Base-by-base conservation (phyloP, 2,888 invertebrate genomes). In the Polietes domitor region DNA sequence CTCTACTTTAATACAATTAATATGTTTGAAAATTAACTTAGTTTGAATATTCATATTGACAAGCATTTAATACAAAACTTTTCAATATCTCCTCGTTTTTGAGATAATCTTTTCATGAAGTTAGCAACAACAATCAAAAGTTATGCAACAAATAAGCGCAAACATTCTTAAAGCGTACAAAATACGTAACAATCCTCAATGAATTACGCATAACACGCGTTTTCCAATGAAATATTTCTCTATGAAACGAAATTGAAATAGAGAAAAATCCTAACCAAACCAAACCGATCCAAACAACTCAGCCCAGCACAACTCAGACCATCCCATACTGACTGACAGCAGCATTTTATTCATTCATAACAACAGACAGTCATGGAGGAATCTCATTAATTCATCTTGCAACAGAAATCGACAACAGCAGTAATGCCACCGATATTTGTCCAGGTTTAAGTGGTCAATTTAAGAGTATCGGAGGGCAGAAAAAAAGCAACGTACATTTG, bases 151-250 rank as follows among this genome's bases (percentile, higher is more conserved):
- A 68, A 77, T 68, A 80, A 80, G 75, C 83, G 83, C 71, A 83
- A 68, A 75, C 80, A 83, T 83, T 83, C 80, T 63, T 78, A 37
- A 53, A 58, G 75, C 74, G 71, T 58, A 72, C 41, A n/a, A 75
- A 77, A 80, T 77, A 76, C 70, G 58, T n/a, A 32, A 70, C 58
- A 78, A 50, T 65, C 77, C 74, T 80, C 80, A 83, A 83, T 80
- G 80, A 83, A 83, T 78, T 78, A 58, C 80, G 80, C 80, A 83
- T 80, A 80, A 80, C 83, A 83, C 77, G 80, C 80, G 83, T 83
- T 75, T 83, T 83, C 80, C 77, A 83, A 70, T 75, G 80, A 80
- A 83, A 68, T 72, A 72, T 68, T 82, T 78, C 70, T 55, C 58
- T 53, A 21, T 19, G 37, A 70, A 73, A 32, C 24, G 24, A 47